Evolutionary conservation across 2,797 vertebrate species (phyloP), one percentile per base, ranked within the genome.

Genomic region (Euthynnus affinis): DNA sequence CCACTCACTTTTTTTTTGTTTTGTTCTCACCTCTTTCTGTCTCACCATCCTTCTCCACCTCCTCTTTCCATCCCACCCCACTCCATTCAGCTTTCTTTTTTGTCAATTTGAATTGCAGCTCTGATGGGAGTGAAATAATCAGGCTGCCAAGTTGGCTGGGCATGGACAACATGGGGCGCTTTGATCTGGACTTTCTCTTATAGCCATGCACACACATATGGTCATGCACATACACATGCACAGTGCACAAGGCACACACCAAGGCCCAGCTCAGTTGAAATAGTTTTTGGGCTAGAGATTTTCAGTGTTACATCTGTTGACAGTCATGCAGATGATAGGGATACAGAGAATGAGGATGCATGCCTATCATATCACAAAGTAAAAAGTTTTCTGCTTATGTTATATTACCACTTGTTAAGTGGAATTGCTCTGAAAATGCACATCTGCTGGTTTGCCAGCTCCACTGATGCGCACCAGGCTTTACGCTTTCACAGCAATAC

Each of bases 101-200:
- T 82, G 64, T 82, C 53, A 23, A 82, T 85, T 90, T 87, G 84
- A 90, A 83, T 84, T 75, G 76, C 69, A 49, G 75, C 75, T 83
- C 70, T 83, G 73, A 88, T 84, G 81, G 87, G 46, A 86, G 70
- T 46, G 61, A 84, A 87, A 87, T 83, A 78, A 85, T 90, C 79
- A 85, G 57, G 34, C 72, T 83, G 80, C 80, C 74, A 79, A 83
- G 67, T 87, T 88, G 84, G 86, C 87, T 63, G 70, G 76, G 84
- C 69, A 73, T 25, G 32, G 78, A 61, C 57, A 18, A 46, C 69
- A 84, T 60, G 71, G 62, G 64, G 73, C 0, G 37, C 88, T 92
- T 91, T 92, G 90, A 93, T 91, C 81, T 87, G 69, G 85, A 84
- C 82, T 82, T 85, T 78, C 51, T 85, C 87, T 87, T 55, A 77